Evolutionary conservation across 2,888 invertebrate species (phyloP).

Genomic region (Athrips mouffetella): DNA sequence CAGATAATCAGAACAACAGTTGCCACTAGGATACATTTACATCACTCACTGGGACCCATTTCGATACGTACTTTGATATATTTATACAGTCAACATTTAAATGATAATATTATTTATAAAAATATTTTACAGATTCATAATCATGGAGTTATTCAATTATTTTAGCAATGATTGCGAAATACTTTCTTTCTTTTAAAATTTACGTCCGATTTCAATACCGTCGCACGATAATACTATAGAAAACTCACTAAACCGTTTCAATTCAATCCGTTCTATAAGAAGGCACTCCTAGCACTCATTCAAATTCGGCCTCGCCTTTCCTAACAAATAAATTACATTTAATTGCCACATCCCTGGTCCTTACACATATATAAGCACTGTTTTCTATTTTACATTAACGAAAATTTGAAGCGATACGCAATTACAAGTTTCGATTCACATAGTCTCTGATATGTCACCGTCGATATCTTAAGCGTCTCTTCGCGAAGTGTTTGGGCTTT

Average conservation of each 20-base stretch:
- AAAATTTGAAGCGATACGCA: neutral
- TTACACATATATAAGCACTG: conserved; percentile 31
- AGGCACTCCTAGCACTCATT: conserved; percentile 55
- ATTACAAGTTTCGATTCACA: conserved; percentile 12
- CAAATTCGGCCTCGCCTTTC: conserved; percentile 33
- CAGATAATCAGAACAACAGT: conserved; percentile 34
- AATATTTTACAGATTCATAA: conserved; percentile 9
- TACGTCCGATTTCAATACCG: conserved; percentile 41
- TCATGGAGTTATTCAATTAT: neutral
- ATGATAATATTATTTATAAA: neutral
- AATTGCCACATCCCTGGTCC: conserved; percentile 40
- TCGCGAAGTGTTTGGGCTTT: conserved; percentile 12
- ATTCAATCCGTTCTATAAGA: conserved; percentile 42
- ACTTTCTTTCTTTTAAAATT: conserved; percentile 18
- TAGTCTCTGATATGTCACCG: conserved; percentile 22
- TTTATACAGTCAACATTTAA: conserved; percentile 8
- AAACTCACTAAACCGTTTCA: conserved; percentile 39
- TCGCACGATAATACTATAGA: conserved; percentile 51
- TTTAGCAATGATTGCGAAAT: conserved; percentile 4
- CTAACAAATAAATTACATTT: conserved; percentile 33
- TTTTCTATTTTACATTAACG: conserved; percentile 7
- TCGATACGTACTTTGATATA: neutral
- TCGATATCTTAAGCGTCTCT: conserved; percentile 12
- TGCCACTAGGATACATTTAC: conserved; percentile 3
- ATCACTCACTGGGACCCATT: conserved; percentile 13